Conservation (phyloP, 2,888 invertebrate genomes). For the Periphyllus acericola region DNA sequence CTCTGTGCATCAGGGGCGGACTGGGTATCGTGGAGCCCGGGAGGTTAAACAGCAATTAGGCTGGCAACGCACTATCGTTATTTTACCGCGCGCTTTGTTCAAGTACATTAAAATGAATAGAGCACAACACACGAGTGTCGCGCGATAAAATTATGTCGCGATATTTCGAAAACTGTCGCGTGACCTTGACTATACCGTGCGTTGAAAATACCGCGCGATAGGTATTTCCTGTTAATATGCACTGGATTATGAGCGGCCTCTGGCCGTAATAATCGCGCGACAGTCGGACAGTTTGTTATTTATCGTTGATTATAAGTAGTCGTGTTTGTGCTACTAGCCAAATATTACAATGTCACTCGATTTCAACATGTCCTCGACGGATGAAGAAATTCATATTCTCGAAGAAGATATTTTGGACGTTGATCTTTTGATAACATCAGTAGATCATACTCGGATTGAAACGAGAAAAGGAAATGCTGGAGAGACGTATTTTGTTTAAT, state of each 20-base stretch:
- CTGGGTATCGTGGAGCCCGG: too few relatives aligned
- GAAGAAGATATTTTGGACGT: slow-evolving; percentile 9
- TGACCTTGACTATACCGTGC: slow-evolving; percentile 15
- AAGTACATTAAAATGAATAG: slow-evolving; percentile 1
- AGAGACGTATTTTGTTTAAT: slow-evolving; percentile 15
- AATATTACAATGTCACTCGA: neutral
- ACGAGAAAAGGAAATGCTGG: slow-evolving; percentile 24
- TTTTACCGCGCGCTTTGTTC: slow-evolving; percentile 23
- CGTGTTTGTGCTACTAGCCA: neutral
- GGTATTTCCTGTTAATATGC: slow-evolving; percentile 3
- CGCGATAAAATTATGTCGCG: neutral
- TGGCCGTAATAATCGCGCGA: neutral
- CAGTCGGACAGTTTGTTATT: neutral
- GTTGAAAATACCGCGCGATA: slow-evolving; percentile 23
- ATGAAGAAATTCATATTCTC: neutral
- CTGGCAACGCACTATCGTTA: slow-evolving; percentile 17
- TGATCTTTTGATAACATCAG: slow-evolving; percentile 31
- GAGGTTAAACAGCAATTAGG: too few relatives aligned
- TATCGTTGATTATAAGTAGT: slow-evolving; percentile 16
- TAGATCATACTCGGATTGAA: slow-evolving; percentile 15
- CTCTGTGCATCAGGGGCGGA: too few relatives aligned
- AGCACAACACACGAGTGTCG: neutral
- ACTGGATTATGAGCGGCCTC: slow-evolving; percentile 17
- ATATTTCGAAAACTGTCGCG: slow-evolving; percentile 26
- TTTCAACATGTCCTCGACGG: neutral